These are phyloP conservation scores for Prionailurus bengalensis DNA, from an alignment of 2,113 vertebrate species.

Conservation along the genomic window DNA sequence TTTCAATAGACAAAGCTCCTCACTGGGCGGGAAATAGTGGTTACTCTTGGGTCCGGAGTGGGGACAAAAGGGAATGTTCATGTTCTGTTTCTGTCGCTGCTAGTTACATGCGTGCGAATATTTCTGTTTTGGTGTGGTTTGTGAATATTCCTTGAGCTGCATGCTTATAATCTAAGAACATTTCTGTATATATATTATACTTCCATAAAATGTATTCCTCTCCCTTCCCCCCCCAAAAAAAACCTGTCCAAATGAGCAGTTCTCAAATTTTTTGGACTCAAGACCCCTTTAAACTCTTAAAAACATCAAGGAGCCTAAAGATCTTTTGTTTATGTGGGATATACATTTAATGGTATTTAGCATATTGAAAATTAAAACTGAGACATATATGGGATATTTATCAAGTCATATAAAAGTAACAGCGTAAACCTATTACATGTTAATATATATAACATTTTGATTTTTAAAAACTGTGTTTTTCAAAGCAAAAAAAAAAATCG, in stretches of 20 bases:
- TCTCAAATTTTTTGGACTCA: neutral
- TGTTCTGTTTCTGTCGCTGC: neutral
- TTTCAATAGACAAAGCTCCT: neutral
- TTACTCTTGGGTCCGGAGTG: neutral
- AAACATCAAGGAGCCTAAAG: neutral
- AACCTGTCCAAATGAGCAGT: neutral
- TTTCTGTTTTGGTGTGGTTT: neutral
- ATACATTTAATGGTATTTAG: neutral
- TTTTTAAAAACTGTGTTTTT: neutral
- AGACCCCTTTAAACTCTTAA: neutral
- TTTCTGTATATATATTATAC: neutral
- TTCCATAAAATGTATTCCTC: neutral
- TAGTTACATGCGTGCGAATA: neutral
- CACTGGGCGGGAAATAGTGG: neutral
- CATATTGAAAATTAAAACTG: neutral
- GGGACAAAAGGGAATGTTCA: neutral
- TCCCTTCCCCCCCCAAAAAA: neutral
- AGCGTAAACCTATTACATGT: neutral
- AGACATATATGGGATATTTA: neutral
- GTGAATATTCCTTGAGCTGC: neutral
- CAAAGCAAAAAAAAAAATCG: neutral
- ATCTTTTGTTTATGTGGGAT: neutral
- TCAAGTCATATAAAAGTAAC: neutral
- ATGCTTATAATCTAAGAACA: neutral
- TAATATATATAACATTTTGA: neutral